Conservation (phyloP, 2,888 invertebrate species). For the Caenorhabditis sp. region DNA sequence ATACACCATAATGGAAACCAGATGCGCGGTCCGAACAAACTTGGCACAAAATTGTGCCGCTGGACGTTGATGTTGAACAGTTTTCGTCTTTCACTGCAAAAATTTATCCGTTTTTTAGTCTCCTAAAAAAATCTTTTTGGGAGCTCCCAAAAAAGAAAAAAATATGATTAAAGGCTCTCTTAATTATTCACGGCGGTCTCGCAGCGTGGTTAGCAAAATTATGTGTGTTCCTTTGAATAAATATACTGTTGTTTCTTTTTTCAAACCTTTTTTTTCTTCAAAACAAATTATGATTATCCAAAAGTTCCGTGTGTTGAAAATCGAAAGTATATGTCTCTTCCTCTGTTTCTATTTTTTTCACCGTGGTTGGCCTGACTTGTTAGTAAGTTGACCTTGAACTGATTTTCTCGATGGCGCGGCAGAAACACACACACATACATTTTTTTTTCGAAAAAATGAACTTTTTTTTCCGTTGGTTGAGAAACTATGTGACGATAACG, state of each 20-base stretch:
- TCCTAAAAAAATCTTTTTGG: background rate
- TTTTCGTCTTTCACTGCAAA: constrained; percentile 27
- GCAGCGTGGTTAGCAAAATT: too few species aligned
- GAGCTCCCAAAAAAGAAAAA: too few species aligned
- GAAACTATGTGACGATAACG: too few species aligned
- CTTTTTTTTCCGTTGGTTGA: background rate
- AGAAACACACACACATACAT: background rate
- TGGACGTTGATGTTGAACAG: constrained; percentile 26
- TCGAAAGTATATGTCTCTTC: background rate
- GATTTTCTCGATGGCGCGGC: background rate
- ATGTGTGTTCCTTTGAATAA: too few species aligned
- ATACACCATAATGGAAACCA: constrained; percentile 68
- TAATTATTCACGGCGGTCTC: too few species aligned
- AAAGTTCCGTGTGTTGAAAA: background rate
- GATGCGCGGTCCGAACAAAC: constrained; percentile 67
- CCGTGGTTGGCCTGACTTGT: too few species aligned
- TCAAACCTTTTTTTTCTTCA: background rate
- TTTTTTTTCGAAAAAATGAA: background rate
- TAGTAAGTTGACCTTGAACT: background rate
- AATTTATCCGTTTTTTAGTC: background rate
- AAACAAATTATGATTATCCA: too few species aligned
- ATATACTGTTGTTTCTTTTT: too few species aligned
- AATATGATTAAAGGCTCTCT: too few species aligned
- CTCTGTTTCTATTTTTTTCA: background rate
- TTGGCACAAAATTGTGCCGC: constrained; percentile 54